These are phyloP conservation scores for Temnopleurus reevesii DNA, from an alignment of 53 echinoderm and acorn worm genomes.

Conservation along the genomic window DNA sequence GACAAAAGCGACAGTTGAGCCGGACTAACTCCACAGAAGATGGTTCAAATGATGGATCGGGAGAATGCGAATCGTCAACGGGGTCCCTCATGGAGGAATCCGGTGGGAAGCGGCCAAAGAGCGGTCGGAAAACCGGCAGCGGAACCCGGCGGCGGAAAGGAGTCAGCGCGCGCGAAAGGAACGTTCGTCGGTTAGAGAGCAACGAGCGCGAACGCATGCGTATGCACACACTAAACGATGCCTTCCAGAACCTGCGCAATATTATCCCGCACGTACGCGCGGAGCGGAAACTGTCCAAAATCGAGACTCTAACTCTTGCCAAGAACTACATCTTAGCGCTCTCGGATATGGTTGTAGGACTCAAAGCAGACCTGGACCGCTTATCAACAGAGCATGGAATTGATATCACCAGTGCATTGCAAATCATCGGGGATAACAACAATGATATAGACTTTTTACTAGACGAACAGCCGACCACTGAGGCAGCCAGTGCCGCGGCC, in stretches of 20 bases:
- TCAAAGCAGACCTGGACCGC: constrained; percentile 90
- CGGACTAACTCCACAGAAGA: constrained; percentile 90
- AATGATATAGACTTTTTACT: constrained; percentile 71
- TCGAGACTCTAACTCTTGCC: constrained; percentile 92
- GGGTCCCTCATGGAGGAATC: constrained; percentile 81
- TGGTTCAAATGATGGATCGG: constrained; percentile 92
- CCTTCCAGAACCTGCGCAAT: constrained; percentile 96
- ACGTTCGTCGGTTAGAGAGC: constrained; percentile 88
- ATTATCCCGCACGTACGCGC: constrained; percentile 97
- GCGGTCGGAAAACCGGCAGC: constrained; percentile 66
- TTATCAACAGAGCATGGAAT: constrained; percentile 70
- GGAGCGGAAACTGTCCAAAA: constrained; percentile 96
- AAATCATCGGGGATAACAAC: constrained; percentile 43
- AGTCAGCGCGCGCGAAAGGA: constrained; percentile 91
- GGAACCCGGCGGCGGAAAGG: constrained; percentile 83
- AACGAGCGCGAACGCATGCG: constrained; percentile 98
- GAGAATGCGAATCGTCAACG: constrained; percentile 86
- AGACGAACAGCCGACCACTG: constrained; percentile 53
- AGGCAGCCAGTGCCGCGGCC: constrained; percentile 54
- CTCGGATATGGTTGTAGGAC: constrained; percentile 82
- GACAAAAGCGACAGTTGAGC: constrained; percentile 80
- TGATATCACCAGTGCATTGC: constrained; percentile 41
- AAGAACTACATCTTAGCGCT: constrained; percentile 95
- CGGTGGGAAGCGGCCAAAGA: constrained; percentile 71
- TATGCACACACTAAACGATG: constrained; percentile 99